These are phyloP conservation scores for Pleuronectes platessa DNA, from an alignment of 2,113 vertebrate genomes.

Conservation along the genomic window DNA sequence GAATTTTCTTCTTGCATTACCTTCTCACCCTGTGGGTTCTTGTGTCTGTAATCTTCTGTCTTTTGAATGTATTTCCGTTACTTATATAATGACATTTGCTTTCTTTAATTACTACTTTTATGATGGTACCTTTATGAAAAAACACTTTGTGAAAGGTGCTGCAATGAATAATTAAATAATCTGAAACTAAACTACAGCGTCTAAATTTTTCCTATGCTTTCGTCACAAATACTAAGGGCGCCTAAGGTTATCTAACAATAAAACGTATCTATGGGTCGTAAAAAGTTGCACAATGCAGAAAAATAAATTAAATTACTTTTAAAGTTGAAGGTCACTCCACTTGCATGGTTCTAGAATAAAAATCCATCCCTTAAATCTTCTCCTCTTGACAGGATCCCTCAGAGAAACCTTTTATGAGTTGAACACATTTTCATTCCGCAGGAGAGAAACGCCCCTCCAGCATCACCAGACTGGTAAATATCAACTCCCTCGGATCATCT, in stretches of 20 bases:
- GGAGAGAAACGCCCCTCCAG: background rate
- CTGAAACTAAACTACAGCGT: background rate
- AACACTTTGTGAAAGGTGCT: too few species aligned
- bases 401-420: background rate
- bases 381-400: background rate
- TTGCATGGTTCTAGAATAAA: background rate
- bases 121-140: too few species aligned
- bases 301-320: background rate
- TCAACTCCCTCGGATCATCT: slow-evolving; percentile 17
- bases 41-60: background rate
- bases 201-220: background rate
- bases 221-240: too few species aligned
- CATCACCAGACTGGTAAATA: slow-evolving; percentile 15
- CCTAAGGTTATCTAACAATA: background rate
- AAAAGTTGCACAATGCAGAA: background rate
- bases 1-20: too few species aligned
- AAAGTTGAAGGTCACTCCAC: background rate
- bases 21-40: background rate
- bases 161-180: background rate
- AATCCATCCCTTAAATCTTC: background rate
- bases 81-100: too few species aligned
- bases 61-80: too few species aligned
- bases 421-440: slow-evolving; percentile 1
- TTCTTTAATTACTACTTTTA: too few species aligned
- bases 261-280: background rate